Evolutionary conservation across 2,113 vertebrate species (phyloP), one percentile per base, ranked within the genome.

Genomic region (Bubalus kerabau): DNA sequence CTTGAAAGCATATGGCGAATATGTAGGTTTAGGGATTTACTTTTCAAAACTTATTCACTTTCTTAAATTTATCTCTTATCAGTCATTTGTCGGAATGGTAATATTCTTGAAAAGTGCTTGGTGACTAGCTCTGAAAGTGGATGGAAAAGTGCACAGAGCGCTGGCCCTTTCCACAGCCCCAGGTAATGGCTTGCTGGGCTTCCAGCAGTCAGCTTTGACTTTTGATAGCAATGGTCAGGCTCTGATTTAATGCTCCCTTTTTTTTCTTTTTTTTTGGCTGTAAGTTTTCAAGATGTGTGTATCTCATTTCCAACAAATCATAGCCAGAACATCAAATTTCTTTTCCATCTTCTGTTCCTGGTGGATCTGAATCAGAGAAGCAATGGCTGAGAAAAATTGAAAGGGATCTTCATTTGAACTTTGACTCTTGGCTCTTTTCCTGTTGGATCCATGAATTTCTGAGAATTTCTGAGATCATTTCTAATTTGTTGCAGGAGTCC

Each of bases 331-430:
- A 81, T 56, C 40, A 81, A 54, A 80, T 64, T 94, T 94, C 54
- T 92, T 96, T 94, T 78, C 90, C 80, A 30, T 94, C 91, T 52
- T 91, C 86, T 96, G 17, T 97, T 96, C 85, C 87, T 95, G 85
- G 46, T 91, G 36, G 30, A 54, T 89, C 46, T n/a, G 52, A 94
- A 82, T 19, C 67, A 60, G 40, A 50, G 76, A 92, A 94, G 78
- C 67, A 40, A 17, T 28, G 83, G 7, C 54, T 76, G 26, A 54
- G 28, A 48, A 54, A 60, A 21, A 83, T 19, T 78, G 50, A 24
- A 87, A 91, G 52, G 32, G 32, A 71, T 78, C 81, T 50, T 91
- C 14, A 28, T 71, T 94, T 87, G n/a, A 90, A 56, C 82, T 81
- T 95, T 56, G 52, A 52, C 13, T 59, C 43, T 83, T 80, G 48